A percentile compares a stretch with the other conserved stretches of the same genome.
Evolutionary conservation across 2,113 vertebrate genomes (phyloP).

Genomic region (Ctenomys sociabilis): DNA sequence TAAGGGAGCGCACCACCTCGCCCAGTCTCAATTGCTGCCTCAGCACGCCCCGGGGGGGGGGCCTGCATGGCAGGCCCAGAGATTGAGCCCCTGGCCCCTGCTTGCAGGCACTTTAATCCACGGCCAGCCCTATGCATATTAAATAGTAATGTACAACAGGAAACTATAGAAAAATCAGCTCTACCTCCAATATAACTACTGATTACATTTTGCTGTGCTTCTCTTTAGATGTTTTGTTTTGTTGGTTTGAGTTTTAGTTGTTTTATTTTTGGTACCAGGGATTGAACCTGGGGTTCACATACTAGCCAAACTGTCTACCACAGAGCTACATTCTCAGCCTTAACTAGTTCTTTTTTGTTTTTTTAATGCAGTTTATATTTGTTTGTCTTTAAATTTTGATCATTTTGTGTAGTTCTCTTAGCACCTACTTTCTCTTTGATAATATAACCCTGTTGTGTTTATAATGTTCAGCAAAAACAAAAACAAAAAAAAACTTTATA

Average conservation of each 20-base stretch:
- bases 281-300: not conserved
- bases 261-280: not conserved
- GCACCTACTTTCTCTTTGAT: not conserved
- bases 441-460: not conserved
- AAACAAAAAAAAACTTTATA: not conserved
- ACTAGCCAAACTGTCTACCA: not conserved
- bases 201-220: conserved; percentile 14
- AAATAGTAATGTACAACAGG: not conserved
- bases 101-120: no score
- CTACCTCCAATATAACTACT: not conserved
- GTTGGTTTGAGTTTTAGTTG: not conserved
- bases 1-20: no score
- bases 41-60: no score
- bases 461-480: not conserved
- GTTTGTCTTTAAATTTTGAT: not conserved
- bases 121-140: not conserved
- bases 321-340: not conserved
- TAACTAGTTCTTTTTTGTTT: not conserved
- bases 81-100: no score
- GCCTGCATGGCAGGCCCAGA: no score
- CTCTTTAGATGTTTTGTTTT: not conserved
- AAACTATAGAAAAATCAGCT: not conserved
- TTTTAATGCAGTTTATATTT: not conserved
- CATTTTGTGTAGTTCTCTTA: not conserved
- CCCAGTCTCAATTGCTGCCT: no score